Base-by-base conservation (phyloP, 2,113 vertebrate genomes). In the Petaurus breviceps region DNA sequence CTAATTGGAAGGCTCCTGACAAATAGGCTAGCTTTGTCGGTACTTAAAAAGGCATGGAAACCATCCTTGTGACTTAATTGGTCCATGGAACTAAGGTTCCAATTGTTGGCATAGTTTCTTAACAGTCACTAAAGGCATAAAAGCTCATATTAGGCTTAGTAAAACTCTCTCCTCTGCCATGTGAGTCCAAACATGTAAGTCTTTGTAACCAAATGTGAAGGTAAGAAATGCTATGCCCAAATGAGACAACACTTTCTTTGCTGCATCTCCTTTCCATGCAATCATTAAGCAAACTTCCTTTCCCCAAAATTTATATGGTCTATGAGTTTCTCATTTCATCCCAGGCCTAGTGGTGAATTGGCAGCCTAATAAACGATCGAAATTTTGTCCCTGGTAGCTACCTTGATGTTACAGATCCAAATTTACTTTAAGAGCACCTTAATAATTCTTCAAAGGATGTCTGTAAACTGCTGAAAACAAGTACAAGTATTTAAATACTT, bases 341-440 rank as follows among this genome's bases (percentile, higher is more conserved):
- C 4, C 61, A 68, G 16, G n/a, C 37, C 28, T 11, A 68, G 61
- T 68, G 16, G 11, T 14, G 31, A n/a, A 68, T 68, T 31, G 37
- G 12, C 61, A 68, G 61, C 31, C 31, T 68, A n/a, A 49, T 4
- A 68, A 68, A n/a, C n/a, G 14, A 37, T n/a, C 26, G 94, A 93
- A 90, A 92, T 50, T 95, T 43, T 52, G 14, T 37, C 50, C 55
- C 52, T 92, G 26, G 28, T 26, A 50, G 51, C 96, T 91, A 47
- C 91, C 31, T 92, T 91, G 89, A 61, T 95, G 49, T 90, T 28
- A 96, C 10, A 51, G 3, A 92, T 77, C 89, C 92, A 92, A 19
- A 90, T 61, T 61, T 96, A 23, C 53, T 55, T 37, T n/a, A 68
- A 25, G 16, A 90, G 24, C 51, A 84, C 11, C 61, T 94, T 77